These are phyloP conservation scores for Takifugu bimaculatus DNA, from an alignment of 2,113 vertebrate species.

Conservation along the genomic window DNA sequence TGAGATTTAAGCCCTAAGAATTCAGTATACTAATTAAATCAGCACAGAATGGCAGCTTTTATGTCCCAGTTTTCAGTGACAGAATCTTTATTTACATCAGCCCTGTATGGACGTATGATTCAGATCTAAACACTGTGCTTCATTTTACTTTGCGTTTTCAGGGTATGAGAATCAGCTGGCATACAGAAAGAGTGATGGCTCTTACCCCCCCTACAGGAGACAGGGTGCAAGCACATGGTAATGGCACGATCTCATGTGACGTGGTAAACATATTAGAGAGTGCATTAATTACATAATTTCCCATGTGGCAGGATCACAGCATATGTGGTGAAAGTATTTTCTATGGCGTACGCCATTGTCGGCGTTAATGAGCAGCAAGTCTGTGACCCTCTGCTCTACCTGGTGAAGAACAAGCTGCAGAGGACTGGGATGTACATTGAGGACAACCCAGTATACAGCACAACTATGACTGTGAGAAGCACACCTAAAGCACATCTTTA, in stretches of 20 bases:
- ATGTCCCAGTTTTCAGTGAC: no score
- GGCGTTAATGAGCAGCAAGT: slow-evolving; percentile 69
- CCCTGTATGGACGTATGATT: no score
- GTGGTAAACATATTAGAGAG: background rate
- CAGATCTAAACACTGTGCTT: no score
- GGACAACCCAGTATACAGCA: slow-evolving; percentile 74
- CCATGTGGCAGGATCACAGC: slow-evolving; percentile 82
- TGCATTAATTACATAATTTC: background rate
- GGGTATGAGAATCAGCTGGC: slow-evolving; percentile 75
- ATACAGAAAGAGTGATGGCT: slow-evolving; percentile 62
- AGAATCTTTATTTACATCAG: no score
- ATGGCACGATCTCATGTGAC: background rate
- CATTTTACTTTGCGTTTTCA: slow-evolving; percentile 24
- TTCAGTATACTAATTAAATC: no score
- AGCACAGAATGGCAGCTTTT: no score
- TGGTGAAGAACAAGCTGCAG: slow-evolving; percentile 78
- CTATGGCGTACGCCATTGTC: slow-evolving; percentile 75
- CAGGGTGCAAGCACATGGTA: slow-evolving; percentile 79
- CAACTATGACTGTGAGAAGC: slow-evolving; percentile 69
- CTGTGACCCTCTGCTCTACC: slow-evolving; percentile 83
- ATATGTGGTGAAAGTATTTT: slow-evolving; percentile 88
- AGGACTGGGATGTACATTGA: slow-evolving; percentile 72
- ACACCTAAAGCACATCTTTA: background rate
- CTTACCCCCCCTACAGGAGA: slow-evolving; percentile 73
- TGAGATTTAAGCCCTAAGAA: slow-evolving; percentile 21